Conservation (phyloP, 1,140 invertebrate genomes). For the Microplitis mediator region DNA sequence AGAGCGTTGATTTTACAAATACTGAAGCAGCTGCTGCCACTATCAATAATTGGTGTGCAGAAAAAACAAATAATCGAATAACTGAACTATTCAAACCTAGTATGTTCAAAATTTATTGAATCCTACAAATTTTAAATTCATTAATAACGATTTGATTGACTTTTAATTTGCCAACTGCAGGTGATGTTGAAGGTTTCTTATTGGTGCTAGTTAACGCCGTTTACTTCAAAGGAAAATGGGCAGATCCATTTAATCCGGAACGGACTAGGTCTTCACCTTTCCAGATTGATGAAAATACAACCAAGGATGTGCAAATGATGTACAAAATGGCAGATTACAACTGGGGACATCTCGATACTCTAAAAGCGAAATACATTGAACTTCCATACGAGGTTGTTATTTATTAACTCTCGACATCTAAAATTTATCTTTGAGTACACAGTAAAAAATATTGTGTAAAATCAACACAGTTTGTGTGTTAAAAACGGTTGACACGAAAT, state of each 20-base stretch:
- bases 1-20: background rate
- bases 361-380: constrained; percentile 69
- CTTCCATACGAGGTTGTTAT: constrained; percentile 67
- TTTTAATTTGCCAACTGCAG: constrained; percentile 1
- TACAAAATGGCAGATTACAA: constrained; percentile 60
- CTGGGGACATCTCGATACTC: constrained; percentile 55
- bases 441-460: too few relatives aligned
- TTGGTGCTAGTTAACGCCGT: constrained; percentile 75
- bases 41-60: constrained; percentile 2
- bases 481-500: too few relatives aligned
- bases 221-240: constrained; percentile 81
- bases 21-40: background rate
- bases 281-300: constrained; percentile 44
- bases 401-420: background rate
- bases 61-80: background rate
- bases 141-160: too few relatives aligned
- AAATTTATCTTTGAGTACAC: background rate
- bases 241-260: constrained; percentile 68
- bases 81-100: constrained; percentile 6
- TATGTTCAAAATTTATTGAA: background rate
- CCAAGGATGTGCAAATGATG: constrained; percentile 68
- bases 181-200: constrained; percentile 54
- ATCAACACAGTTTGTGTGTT: too few relatives aligned
- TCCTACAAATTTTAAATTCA: background rate
- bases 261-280: constrained; percentile 65